Percentiles rank a stretch among this genome's conserved stretches.
These are phyloP conservation scores for Theonella swinhoei DNA, from an alignment of 37 sponge, comb jelly and placozoan genomes.

Conservation along the genomic window DNA sequence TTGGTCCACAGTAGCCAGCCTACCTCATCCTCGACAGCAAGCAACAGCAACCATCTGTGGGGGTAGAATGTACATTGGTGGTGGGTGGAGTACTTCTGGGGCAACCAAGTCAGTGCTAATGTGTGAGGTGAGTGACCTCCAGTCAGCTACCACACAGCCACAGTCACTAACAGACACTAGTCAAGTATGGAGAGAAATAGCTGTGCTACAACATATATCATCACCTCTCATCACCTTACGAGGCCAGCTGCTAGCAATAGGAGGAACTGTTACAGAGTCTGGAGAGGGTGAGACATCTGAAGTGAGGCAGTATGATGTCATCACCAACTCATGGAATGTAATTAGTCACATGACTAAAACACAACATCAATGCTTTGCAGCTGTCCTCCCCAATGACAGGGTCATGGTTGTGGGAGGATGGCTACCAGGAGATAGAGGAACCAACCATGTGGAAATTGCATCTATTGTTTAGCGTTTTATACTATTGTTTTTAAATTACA, in stretches of 20 bases:
- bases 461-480: too few species aligned
- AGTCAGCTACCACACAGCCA: too few species aligned
- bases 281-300: not conserved
- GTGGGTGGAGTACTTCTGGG: not conserved
- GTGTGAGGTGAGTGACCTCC: not conserved
- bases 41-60: constrained; percentile 7
- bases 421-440: not conserved
- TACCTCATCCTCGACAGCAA: not conserved
- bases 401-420: not conserved
- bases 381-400: not conserved
- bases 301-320: not conserved
- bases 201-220: not conserved
- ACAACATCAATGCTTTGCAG: not conserved
- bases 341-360: not conserved
- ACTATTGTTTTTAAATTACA: too few species aligned
- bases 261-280: not conserved
- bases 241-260: constrained; percentile 12
- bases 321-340: constrained; percentile 5
- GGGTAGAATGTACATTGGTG: not conserved
- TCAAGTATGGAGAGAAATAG: not conserved
- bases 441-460: not conserved
- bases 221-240: not conserved
- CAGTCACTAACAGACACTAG: not conserved
- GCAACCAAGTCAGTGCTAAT: not conserved
- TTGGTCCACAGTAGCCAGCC: constrained; percentile 14